These are phyloP conservation scores for Montipora efflorescens DNA, from an alignment of 64 coral and sea anemone genomes.

Conservation along the genomic window DNA sequence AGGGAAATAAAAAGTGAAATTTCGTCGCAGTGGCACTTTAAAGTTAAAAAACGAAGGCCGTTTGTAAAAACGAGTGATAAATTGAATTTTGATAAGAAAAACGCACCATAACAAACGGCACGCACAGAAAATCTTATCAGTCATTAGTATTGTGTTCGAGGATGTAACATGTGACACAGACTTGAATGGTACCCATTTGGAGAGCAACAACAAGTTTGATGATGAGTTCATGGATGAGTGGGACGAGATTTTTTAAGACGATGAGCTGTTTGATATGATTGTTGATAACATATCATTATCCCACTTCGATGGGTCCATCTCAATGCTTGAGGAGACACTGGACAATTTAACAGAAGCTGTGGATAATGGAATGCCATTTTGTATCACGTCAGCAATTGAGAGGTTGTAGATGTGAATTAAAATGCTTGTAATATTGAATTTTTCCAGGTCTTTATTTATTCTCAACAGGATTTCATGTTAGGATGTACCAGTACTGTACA, in stretches of 20 bases:
- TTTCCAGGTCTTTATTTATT: background rate
- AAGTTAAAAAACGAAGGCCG: too few relatives aligned
- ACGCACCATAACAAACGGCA: background rate
- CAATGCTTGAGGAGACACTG: background rate
- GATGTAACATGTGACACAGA: background rate
- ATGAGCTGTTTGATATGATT: background rate
- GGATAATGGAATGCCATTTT: background rate
- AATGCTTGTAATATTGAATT: background rate
- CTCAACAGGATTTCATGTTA: background rate
- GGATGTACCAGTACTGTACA: too few relatives aligned
- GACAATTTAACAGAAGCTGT: constrained; percentile 15
- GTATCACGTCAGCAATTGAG: background rate
- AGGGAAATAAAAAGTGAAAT: too few relatives aligned
- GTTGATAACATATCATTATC: constrained; percentile 56
- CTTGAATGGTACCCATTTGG: background rate
- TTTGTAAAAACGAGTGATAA: too few relatives aligned
- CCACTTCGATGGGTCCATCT: constrained; percentile 33
- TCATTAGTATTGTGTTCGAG: background rate
- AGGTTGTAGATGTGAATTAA: background rate
- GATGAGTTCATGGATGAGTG: constrained; percentile 52
- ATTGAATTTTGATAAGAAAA: too few relatives aligned
- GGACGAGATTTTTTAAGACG: background rate
- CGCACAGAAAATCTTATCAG: constrained; percentile 11
- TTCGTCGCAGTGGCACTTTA: too few relatives aligned
- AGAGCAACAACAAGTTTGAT: background rate